phyloP scores from a whole-genome alignment of 1,140 invertebrate species.

The Asobara japonica region DNA sequence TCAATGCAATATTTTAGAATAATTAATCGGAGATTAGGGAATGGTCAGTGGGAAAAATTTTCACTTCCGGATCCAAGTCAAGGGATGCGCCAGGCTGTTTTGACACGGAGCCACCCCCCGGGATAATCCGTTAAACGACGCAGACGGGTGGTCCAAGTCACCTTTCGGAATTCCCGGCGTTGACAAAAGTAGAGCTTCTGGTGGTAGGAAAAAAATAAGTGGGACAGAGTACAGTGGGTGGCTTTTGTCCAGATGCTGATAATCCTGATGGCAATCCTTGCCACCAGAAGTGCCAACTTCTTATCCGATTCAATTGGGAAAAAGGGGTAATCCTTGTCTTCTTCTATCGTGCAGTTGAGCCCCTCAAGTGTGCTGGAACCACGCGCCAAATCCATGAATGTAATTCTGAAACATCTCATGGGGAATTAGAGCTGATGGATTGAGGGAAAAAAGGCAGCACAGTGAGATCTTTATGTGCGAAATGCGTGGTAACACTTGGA shows the following conservation, averaged over 20 bases:
- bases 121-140: slow-evolving; percentile 62
- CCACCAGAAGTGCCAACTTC: slow-evolving; percentile 24
- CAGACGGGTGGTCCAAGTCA: slow-evolving; percentile 54
- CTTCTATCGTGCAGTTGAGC: not conserved
- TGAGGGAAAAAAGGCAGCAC: too few relatives aligned
- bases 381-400: not conserved
- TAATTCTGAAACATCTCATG: too few relatives aligned
- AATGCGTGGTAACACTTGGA: not conserved
- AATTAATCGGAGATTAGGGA: not conserved
- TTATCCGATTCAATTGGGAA: not conserved
- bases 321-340: not conserved
- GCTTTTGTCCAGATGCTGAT: not conserved
- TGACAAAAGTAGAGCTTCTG: slow-evolving; percentile 22
- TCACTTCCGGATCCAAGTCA: not conserved
- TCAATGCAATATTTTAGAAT: not conserved
- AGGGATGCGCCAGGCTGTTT: slow-evolving; percentile 49
- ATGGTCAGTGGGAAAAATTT: not conserved
- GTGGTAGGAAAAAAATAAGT: slow-evolving; percentile 14
- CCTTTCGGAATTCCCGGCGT: slow-evolving; percentile 16
- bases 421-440: too few relatives aligned
- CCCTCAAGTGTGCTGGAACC: not conserved
- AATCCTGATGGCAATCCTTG: slow-evolving; percentile 17
- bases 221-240: not conserved
- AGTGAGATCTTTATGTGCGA: not conserved
- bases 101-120: slow-evolving; percentile 60